These are phyloP conservation scores for Epinephelus coioides DNA, from an alignment of 2,797 vertebrate genomes.

Conservation along the genomic window DNA sequence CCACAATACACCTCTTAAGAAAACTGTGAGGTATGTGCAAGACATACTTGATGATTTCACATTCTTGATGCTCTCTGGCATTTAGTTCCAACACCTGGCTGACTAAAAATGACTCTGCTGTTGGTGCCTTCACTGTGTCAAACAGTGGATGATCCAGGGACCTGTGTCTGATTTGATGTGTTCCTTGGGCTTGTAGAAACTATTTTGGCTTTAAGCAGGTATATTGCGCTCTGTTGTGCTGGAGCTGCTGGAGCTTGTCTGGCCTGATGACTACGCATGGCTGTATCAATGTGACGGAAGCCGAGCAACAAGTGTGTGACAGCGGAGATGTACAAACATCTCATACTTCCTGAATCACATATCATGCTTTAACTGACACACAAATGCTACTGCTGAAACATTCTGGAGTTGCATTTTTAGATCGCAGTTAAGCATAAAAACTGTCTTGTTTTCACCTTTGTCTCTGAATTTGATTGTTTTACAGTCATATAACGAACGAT, in stretches of 20 bases:
- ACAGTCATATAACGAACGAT: neutral
- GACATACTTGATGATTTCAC: slow-evolving; percentile 6
- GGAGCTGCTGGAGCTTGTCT: neutral
- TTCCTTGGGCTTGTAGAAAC: neutral
- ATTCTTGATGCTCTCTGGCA: neutral
- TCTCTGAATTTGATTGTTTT: neutral
- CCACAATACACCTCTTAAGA: neutral
- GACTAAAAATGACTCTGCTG: neutral
- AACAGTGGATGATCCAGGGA: slow-evolving; percentile 6
- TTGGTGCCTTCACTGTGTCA: neutral
- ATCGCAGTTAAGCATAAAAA: neutral
- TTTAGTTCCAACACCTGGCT: slow-evolving; percentile 30
- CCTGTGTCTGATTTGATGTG: slow-evolving; percentile 17
- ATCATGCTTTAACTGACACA: slow-evolving; percentile 18
- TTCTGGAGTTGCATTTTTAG: neutral
- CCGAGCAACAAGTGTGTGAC: slow-evolving; percentile 74
- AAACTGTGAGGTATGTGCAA: neutral
- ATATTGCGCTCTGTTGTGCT: neutral
- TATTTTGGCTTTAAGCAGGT: slow-evolving; percentile 15
- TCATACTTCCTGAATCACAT: slow-evolving; percentile 42
- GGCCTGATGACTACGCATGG: slow-evolving; percentile 38
- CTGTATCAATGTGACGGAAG: slow-evolving; percentile 25
- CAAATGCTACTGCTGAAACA: neutral
- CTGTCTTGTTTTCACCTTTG: neutral
- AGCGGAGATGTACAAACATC: slow-evolving; percentile 45